A percentile compares a stretch with the other conserved stretches of the same genome.
These are phyloP conservation scores for Lucinisca nassula DNA, from an alignment of 2,888 invertebrate genomes.

Conservation along the genomic window DNA sequence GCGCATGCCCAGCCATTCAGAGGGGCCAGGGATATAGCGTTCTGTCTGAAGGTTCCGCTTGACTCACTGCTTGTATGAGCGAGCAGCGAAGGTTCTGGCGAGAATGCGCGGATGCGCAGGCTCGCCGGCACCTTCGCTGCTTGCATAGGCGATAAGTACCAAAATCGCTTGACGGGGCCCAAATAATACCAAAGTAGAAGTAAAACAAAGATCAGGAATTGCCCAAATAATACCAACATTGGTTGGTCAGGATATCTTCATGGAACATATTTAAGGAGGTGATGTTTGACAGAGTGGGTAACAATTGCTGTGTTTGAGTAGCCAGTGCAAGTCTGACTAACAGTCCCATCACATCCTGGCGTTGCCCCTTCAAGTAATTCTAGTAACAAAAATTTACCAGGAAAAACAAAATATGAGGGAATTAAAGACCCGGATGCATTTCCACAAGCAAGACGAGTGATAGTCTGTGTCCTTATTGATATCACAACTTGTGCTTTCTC, in stretches of 20 bases:
- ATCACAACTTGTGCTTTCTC: background rate
- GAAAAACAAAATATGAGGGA: background rate
- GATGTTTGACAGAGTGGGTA: background rate
- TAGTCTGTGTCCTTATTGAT: background rate
- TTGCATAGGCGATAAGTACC: too few species aligned
- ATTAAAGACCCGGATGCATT: background rate
- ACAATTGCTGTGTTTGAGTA: background rate
- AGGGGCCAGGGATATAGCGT: too few species aligned
- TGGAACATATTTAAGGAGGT: background rate
- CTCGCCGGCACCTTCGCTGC: too few species aligned
- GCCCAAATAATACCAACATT: background rate
- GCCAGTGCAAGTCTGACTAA: background rate
- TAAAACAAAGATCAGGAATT: too few species aligned
- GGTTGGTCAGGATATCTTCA: background rate
- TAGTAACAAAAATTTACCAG: background rate
- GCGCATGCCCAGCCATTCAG: too few species aligned
- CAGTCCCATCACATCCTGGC: background rate
- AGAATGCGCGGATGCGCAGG: too few species aligned
- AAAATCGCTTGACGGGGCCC: too few species aligned
- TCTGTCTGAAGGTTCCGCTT: too few species aligned
- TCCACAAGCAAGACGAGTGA: background rate
- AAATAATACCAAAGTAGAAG: too few species aligned
- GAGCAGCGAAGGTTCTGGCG: too few species aligned
- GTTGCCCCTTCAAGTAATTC: background rate
- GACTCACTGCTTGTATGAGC: too few species aligned